Evolutionary conservation across 2,888 invertebrate species (phyloP).

Genomic region (Chromoteleia sp.): DNA sequence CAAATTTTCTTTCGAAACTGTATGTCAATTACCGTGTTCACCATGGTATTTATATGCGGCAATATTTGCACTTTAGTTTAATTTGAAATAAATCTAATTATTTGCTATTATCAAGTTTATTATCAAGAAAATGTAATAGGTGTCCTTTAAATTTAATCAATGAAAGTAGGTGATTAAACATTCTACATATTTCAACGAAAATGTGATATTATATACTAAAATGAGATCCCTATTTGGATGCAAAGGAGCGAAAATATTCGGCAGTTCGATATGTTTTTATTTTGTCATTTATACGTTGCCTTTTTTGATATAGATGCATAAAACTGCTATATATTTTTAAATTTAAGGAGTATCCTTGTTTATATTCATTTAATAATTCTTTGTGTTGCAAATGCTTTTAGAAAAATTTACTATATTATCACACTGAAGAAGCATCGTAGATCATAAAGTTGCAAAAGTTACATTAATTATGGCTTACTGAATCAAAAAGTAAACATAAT

Average conservation of each 20-base stretch:
- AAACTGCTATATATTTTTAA: too few relatives aligned
- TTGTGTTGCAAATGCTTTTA: too few relatives aligned
- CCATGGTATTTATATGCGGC: background rate
- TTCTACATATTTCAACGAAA: constrained; percentile 49
- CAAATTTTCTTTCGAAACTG: constrained; percentile 7
- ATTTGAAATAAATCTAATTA: constrained; percentile 42
- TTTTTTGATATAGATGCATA: too few relatives aligned
- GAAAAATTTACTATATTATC: too few relatives aligned
- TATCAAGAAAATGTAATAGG: constrained; percentile 36
- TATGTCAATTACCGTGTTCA: constrained; percentile 3
- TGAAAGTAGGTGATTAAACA: constrained; percentile 48
- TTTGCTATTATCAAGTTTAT: constrained; percentile 37
- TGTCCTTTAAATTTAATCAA: constrained; percentile 42
- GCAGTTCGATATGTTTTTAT: too few relatives aligned
- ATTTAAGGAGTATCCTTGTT: too few relatives aligned
- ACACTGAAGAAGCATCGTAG: too few relatives aligned
- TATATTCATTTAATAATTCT: too few relatives aligned
- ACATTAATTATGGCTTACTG: too few relatives aligned
- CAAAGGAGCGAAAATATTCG: constrained; percentile 25
- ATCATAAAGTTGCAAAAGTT: too few relatives aligned
- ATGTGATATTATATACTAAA: constrained; percentile 46
- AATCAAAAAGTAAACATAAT: too few relatives aligned
- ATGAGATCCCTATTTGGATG: constrained; percentile 22
- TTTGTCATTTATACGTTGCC: too few relatives aligned
- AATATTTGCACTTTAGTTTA: constrained; percentile 26